Evolutionary conservation across 1,140 invertebrate species (phyloP).

Genomic region (Andricus grossulariae): DNA sequence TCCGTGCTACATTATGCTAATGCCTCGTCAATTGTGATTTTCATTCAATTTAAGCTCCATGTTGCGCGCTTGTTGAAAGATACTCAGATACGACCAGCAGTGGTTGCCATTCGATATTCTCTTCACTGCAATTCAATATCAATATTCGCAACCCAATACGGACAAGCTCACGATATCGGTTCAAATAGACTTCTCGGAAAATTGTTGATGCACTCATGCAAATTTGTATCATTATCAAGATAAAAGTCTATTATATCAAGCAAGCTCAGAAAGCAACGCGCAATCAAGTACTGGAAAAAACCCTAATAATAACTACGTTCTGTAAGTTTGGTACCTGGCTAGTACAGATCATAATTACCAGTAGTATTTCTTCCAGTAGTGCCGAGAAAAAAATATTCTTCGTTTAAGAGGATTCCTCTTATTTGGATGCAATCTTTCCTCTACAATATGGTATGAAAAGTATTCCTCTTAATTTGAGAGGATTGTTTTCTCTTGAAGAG

Average conservation of each 20-base stretch:
- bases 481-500: too few relatives aligned
- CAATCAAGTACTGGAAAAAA: neutral
- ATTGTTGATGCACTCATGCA: neutral
- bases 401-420: too few relatives aligned
- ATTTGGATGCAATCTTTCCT: too few relatives aligned
- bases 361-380: too few relatives aligned
- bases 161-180: neutral
- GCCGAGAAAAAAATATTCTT: too few relatives aligned
- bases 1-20: conserved; percentile 68
- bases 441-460: too few relatives aligned
- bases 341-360: too few relatives aligned
- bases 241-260: too few relatives aligned
- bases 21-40: conserved; percentile 68
- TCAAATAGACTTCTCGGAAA: conserved; percentile 3
- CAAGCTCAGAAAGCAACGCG: too few relatives aligned
- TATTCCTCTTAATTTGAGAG: too few relatives aligned
- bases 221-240: conserved; percentile 9
- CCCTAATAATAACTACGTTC: neutral
- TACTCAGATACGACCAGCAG: conserved; percentile 60
- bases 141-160: conserved; percentile 18
- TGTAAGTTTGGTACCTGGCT: too few relatives aligned
- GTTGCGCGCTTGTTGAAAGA: conserved; percentile 67
- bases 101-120: conserved; percentile 56
- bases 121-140: conserved; percentile 4
- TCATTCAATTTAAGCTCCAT: conserved; percentile 67